Evolutionary conservation across 2,113 vertebrate genomes (phyloP), one percentile per base, ranked within the genome.

Genomic region (Gymnarchus niloticus): DNA sequence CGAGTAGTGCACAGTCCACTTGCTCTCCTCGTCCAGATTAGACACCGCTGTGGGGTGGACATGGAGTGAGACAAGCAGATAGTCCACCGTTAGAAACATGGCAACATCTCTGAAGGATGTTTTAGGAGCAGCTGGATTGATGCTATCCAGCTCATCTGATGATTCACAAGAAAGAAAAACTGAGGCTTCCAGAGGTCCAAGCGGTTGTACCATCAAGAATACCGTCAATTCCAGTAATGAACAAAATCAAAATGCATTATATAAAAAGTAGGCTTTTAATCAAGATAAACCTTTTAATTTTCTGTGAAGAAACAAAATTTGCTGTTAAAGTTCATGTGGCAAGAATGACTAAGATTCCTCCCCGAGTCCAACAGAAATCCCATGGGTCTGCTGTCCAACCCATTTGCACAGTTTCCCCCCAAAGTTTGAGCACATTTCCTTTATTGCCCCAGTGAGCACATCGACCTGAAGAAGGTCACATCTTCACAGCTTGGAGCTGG

Each of bases 1-100:
- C 0, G 95, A 96, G 91, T 99, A 99, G 90, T 99, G 98, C 78
- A 98, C 98, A 0, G 96, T 96, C 98, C 98, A 99, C 89, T 97
- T 96, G 86, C 95, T 99, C 92, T 99, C 98, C 92, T 99, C 98
- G 23, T 99, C 98, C 91, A 99, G 93, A 92, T 97, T 99, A 90
- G 98, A 99, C 91, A 99, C 97, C 52, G 98, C 98, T 99, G 91
- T 9, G 87, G 84, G 91, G 83, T 91, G 14, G 54, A 88, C 14
- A 89, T 21, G 88, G 41, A 48, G 5, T 6, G 46, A 84, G 57
- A 25, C 56, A 56, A 41, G 51, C 23, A 28, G 49, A 54, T 6
- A 77, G 84, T 7, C 59, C 25, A 23, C 65, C 48, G 12, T 33
- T 48, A 37, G 23, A 17, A 41, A 0, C 12, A 73, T 41, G 33